Evolutionary conservation across 1,140 invertebrate genomes (phyloP), one percentile per base, ranked within the genome.

Genomic region (Tetragonula clypearis): DNA sequence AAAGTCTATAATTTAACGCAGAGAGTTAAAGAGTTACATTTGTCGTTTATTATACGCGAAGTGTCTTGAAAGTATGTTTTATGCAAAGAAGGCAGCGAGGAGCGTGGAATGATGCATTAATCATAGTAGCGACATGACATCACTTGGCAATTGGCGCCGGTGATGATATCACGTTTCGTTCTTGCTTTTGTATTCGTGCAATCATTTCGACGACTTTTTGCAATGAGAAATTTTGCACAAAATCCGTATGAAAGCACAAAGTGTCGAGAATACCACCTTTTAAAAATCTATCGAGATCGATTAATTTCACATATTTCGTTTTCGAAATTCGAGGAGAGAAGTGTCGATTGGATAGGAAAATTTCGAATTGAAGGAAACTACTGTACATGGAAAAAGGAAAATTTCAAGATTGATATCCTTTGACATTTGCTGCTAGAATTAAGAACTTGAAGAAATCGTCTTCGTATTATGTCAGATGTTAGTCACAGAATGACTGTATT

Each of bases 101-200:
- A 72, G 35, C 19, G 41, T 23, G 58, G 30, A 17, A 19, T 71
- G 73, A 87, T 74, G 79, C 53, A 74, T 75, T 68, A 30, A 26
- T 58, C 72, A 21, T 35, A n/a, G 3, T 60, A 71, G 23, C 53
- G 21, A 49, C 75, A 76, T 87, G 85, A 88, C 49, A 87, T 88
- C 85, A 87, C 14, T 83, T 65, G 53, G 41, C 49, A 75, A 83
- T 84, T 86, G 30, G 30, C 30, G 30, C 30, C 30, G 30, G 35
- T 35, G 53, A 2, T 87, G 86, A 86, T 68, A 73, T 84, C 81
- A 88, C 58, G 49, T 86, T 73, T 62, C 68, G 14, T 82, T 83
- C 41, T 76, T 87, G 75, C 26, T 53, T 65, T 14, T 49, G 76
- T 17, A 15, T 23, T 72, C 6, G 6, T 56, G 8, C 9, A 66